These are phyloP conservation scores for Oligia strigilis DNA, from an alignment of 2,888 invertebrate species.

Conservation along the genomic window DNA sequence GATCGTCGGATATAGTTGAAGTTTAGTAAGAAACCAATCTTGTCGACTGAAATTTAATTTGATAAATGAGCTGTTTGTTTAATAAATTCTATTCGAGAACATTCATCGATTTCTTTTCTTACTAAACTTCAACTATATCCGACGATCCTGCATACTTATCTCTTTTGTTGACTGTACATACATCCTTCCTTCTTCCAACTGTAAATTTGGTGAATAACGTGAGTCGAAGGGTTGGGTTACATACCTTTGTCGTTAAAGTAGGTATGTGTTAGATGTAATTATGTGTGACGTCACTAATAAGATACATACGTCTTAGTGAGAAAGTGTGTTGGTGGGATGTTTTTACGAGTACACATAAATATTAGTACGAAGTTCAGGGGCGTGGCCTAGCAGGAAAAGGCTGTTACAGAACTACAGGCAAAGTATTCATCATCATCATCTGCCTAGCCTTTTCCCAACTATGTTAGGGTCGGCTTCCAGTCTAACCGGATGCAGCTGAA, in stretches of 20 bases:
- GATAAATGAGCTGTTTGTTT: too few relatives aligned
- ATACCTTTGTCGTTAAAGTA: constrained; percentile 20
- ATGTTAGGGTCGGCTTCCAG: too few relatives aligned
- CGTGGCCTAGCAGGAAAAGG: neutral
- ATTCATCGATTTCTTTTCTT: too few relatives aligned
- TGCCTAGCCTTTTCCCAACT: too few relatives aligned
- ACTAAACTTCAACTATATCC: too few relatives aligned
- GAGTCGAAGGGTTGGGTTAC: constrained; percentile 4
- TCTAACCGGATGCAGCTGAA: too few relatives aligned
- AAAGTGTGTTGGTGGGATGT: neutral
- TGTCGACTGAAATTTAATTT: too few relatives aligned
- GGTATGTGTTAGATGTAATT: constrained; percentile 21
- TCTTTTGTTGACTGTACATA: neutral
- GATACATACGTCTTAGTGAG: constrained; percentile 26
- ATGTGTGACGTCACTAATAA: constrained; percentile 44
- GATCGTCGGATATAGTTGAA: too few relatives aligned
- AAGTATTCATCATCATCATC: too few relatives aligned
- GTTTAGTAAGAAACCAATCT: too few relatives aligned
- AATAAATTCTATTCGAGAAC: too few relatives aligned
- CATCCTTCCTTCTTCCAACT: constrained; percentile 2
- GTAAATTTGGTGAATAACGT: constrained; percentile 20
- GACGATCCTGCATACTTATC: too few relatives aligned
- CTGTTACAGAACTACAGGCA: neutral
- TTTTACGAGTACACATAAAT: neutral
- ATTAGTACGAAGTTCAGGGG: neutral